phyloP scores from a whole-genome alignment of 2,797 vertebrate species.

The Danio kyathit region DNA sequence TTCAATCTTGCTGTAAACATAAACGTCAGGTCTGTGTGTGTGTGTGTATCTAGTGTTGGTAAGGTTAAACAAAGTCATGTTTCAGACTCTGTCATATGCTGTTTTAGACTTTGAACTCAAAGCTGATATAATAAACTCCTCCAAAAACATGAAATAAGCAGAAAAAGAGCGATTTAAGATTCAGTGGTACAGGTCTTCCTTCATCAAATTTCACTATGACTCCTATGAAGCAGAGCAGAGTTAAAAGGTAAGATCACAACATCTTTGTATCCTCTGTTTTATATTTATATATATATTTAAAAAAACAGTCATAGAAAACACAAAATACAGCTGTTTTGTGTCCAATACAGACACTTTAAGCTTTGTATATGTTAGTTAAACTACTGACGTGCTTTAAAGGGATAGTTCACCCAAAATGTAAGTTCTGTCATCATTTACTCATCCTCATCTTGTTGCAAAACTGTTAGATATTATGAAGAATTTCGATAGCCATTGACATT shows the following conservation, averaged over 20 bases:
- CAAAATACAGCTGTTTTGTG: not conserved
- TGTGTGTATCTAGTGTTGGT: not conserved
- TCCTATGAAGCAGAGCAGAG: not conserved
- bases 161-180: not conserved
- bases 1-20: not conserved
- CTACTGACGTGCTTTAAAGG: not conserved
- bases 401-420: too few species aligned
- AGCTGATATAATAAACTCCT: not conserved
- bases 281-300: too few species aligned
- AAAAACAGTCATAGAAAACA: not conserved
- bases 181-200: not conserved
- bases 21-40: not conserved
- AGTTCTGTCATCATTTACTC: too few species aligned
- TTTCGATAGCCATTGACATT: too few species aligned
- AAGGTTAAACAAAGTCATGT: not conserved
- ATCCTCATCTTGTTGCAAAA: too few species aligned
- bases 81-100: conserved; percentile 28
- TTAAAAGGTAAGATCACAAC: conserved; percentile 37
- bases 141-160: not conserved
- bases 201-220: conserved; percentile 1
- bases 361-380: not conserved
- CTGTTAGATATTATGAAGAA: too few species aligned
- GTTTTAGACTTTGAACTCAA: conserved; percentile 40
- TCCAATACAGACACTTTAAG: not conserved
- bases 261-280: too few species aligned